Evolutionary conservation across 1,140 invertebrate genomes (phyloP).

Genomic region (Micrasema longulum): DNA sequence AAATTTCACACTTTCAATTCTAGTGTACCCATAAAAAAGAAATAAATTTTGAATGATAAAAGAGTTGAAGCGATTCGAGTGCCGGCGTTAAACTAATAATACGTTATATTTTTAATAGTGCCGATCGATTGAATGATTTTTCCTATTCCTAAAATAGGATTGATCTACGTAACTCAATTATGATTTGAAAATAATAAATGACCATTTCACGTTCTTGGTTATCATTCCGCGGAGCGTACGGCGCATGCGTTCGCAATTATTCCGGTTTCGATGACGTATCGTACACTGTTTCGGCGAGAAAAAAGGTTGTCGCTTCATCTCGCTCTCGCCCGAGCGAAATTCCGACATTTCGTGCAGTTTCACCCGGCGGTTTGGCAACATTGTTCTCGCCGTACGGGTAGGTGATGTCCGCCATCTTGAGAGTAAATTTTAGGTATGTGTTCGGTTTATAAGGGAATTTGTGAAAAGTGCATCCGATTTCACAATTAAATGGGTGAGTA

Average conservation of each 20-base stretch:
- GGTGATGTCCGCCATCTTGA: slow-evolving; percentile 70
- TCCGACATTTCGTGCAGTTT: slow-evolving; percentile 58
- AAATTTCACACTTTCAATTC: too few species aligned
- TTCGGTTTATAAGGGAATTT: slow-evolving; percentile 65
- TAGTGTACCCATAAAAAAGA: too few species aligned
- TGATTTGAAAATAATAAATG: slow-evolving; percentile 25
- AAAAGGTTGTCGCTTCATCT: slow-evolving; percentile 55
- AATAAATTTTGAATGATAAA: background rate
- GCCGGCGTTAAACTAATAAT: too few species aligned
- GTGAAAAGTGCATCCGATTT: slow-evolving; percentile 65
- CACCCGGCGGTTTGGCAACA: slow-evolving; percentile 68
- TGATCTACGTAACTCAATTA: slow-evolving; percentile 25
- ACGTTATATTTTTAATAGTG: too few species aligned
- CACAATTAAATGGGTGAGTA: slow-evolving; percentile 62
- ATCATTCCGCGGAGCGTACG: slow-evolving; percentile 21
- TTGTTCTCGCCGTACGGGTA: slow-evolving; percentile 68
- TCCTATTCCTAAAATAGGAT: slow-evolving; percentile 22
- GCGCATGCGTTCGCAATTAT: slow-evolving; percentile 49
- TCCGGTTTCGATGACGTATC: slow-evolving; percentile 65
- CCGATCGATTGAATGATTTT: background rate
- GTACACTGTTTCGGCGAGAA: slow-evolving; percentile 34
- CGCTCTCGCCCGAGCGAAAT: slow-evolving; percentile 57
- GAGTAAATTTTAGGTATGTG: slow-evolving; percentile 66
- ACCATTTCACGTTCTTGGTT: slow-evolving; percentile 29
- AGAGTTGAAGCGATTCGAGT: background rate